Base-by-base conservation (phyloP, 2,888 invertebrate species). In the Protophormia terraenovae region DNA sequence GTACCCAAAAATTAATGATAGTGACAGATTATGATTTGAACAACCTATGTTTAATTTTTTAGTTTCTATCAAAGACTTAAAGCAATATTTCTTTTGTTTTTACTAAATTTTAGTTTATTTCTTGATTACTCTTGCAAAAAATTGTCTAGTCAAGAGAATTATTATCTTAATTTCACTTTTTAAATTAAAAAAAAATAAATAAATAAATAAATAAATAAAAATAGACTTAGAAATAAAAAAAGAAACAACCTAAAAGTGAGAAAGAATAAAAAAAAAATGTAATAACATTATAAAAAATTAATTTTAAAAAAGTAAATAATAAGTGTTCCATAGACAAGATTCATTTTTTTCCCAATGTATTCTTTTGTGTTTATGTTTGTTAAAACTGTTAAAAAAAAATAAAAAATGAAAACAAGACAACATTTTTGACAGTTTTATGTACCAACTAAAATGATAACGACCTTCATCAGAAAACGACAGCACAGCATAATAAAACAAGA, bases 391-490 rank as follows among this genome's bases (percentile, higher is more conserved):
- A 24, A 3, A 14, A 64, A 10, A 22, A 50, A 10, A 2, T 4
- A 50, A 50, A 32, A 60, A 58, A 55, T 1, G 38, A 66, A 69
- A 58, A 2, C 19, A 47, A 50, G 27, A 71, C n/a, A 77, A 35
- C 22, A 50, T 10, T 24, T 67, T 77, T 60, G 69, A 78, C 58
- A 62, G 69, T 50, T 60, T 50, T 75, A 75, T 27, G 24, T 41
- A 72, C 12, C 10, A 3, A 12, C 12, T 7, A 41, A 67, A 62
- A 47, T 38, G 45, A 78, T 62, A 73, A 78, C 35, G 60, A 73
- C 83, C 83, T 66, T 69, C 83, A 22, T 62, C 73, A 83, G 16
- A 64, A 64, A 53, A 73, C 22, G 19, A 67, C 67, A 50, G 60
- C 67, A 55, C 32, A 64, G 38, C 47, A 67, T 8, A 27, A 66